Conservation (phyloP, 2,888 invertebrate genomes). For the Melolontha melolontha region DNA sequence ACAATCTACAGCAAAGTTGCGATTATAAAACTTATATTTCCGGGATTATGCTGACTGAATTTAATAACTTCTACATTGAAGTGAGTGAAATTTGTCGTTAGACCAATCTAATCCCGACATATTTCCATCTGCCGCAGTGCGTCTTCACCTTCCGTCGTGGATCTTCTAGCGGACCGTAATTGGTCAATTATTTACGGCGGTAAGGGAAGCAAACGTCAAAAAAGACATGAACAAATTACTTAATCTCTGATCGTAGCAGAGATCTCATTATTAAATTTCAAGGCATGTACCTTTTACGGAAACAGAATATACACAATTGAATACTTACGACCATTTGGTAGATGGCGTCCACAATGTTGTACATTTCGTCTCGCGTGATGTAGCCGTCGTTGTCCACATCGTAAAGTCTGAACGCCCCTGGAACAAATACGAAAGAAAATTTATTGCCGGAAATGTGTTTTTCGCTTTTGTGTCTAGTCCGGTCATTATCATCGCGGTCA, state of each 20-base stretch:
- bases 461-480: too few relatives aligned
- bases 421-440: conserved; percentile 55
- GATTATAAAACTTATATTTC: too few relatives aligned
- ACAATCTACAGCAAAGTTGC: too few relatives aligned
- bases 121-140: background rate
- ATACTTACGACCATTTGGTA: conserved; percentile 97
- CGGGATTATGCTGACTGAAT: too few relatives aligned
- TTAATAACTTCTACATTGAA: too few relatives aligned
- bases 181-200: conserved; percentile 11
- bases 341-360: conserved; percentile 96
- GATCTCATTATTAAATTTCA: conserved; percentile 5
- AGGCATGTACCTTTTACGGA: background rate
- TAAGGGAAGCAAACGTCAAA: conserved; percentile 4
- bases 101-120: too few relatives aligned
- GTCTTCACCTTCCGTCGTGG: background rate
- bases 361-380: conserved; percentile 96
- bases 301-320: too few relatives aligned
- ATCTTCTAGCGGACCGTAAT: background rate
- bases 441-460: background rate
- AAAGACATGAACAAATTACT: background rate
- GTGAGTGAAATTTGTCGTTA: too few relatives aligned
- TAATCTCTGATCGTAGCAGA: background rate
- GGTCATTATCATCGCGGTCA: background rate
- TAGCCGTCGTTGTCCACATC: conserved; percentile 97
- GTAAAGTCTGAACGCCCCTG: conserved; percentile 96